Base-by-base conservation (phyloP, 2,113 vertebrate genomes). In the Dinomys branickii region DNA sequence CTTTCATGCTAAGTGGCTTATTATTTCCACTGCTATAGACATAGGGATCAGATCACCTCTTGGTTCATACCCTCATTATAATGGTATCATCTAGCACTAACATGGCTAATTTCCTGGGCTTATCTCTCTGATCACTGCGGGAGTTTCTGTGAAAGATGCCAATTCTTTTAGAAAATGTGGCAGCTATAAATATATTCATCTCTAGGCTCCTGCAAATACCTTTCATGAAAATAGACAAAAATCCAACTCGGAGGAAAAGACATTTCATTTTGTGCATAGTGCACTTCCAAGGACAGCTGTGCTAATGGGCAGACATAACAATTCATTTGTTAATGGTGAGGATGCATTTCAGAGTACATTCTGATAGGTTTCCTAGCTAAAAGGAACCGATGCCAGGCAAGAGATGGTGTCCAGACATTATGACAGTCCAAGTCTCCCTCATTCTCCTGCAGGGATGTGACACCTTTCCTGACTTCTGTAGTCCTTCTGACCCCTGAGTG, bases 1-100 rank as follows among this genome's bases (percentile, higher is more conserved):
- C 91, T 96, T 52, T 89, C 67, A 73, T 12, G 41, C 81, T 97
- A 97, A 91, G 90, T 97, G 89, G 33, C 88, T 97, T 97, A 96
- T 97, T 98, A 97, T 94, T 96, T 88, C 84, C 67, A 78, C 59
- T 58, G n/a, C 22, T 88, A 17, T 59, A 85, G 80, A 96, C 52
- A 44, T 4, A 82, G 73, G n/a, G 41, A 81, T 87, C 38, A 30
- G 80, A 94, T 87, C 94, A 87, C 35, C 90, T 75, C 67, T 93
- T 93, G 63, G 7, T 75, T 87, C 58, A 94, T 2, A 89, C 22
- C 19, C 6, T 96, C 80, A 91, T 93, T 96, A 84, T 63, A 58
- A 82, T 86, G 59, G 67, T 9, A 97, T 92, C 92, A 89, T 56
- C 88, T 83, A 90, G 83, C 75, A 86, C 30, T 77, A 44, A 52